Percentiles rank a stretch among this genome's conserved stretches.
phyloP scores from a whole-genome alignment of 37 sponge, comb jelly and placozoan genomes.

The Halisarca cf. caerulea region DNA sequence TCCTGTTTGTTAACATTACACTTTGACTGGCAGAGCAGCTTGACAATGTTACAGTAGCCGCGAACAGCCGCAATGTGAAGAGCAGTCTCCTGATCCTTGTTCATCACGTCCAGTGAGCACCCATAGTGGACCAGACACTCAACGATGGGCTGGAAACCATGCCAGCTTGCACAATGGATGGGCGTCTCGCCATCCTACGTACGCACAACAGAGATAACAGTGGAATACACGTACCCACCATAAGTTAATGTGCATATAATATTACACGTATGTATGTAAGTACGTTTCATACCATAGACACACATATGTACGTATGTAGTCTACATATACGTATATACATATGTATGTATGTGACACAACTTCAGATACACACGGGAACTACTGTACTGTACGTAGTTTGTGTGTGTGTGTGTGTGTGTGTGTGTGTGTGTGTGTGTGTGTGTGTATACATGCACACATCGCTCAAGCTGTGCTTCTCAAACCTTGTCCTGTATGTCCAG shows the following conservation, averaged over 20 bases:
- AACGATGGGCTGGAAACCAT: constrained; percentile 79
- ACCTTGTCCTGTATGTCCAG: constrained; percentile 81
- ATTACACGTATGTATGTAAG: too few relatives aligned
- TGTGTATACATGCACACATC: background rate
- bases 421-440: constrained; percentile 20
- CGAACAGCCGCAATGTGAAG: constrained; percentile 88
- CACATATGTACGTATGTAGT: background rate
- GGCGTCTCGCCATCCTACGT: constrained; percentile 85
- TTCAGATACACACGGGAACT: too few relatives aligned
- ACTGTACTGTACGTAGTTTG: too few relatives aligned
- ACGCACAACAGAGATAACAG: background rate
- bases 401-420: constrained; percentile 27
- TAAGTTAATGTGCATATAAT: too few relatives aligned
- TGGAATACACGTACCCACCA: background rate
- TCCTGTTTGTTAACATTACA: constrained; percentile 52
- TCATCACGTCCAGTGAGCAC: constrained; percentile 42
- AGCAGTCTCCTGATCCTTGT: constrained; percentile 73
- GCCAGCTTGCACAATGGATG: constrained; percentile 79
- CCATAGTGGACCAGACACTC: constrained; percentile 63
- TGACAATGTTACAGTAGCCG: constrained; percentile 70
- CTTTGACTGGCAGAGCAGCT: constrained; percentile 62
- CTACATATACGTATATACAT: background rate
- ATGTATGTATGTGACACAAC: background rate
- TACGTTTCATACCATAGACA: background rate
- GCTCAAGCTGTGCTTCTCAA: background rate